Evolutionary conservation across 2,888 invertebrate species (phyloP).

Genomic region (Mylabris sibirica): DNA sequence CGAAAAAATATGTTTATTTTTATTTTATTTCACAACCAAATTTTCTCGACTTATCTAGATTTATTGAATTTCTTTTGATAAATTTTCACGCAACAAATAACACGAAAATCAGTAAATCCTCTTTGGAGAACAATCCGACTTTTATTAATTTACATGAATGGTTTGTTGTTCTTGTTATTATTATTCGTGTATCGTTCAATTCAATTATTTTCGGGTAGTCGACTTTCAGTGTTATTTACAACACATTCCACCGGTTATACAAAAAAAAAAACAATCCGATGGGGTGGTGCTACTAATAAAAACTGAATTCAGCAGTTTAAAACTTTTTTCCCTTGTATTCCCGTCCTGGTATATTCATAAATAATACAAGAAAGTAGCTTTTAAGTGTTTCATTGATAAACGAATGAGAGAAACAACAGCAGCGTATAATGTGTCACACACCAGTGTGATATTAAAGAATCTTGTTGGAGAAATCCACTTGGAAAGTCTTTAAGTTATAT

Average conservation of each 20-base stretch:
- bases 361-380: neutral
- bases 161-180: neutral
- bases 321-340: neutral
- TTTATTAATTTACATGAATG: slow-evolving; percentile 5
- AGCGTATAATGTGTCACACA: neutral
- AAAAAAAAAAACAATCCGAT: too few species aligned
- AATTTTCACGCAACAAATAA: neutral
- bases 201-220: neutral
- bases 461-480: neutral
- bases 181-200: slow-evolving; percentile 1
- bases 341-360: neutral
- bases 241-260: too few species aligned
- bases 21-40: too few species aligned
- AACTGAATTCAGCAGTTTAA: neutral
- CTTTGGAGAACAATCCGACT: slow-evolving; percentile 11
- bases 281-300: too few species aligned
- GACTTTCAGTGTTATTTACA: too few species aligned
- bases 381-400: neutral
- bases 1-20: too few species aligned
- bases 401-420: neutral
- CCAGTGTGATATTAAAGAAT: neutral
- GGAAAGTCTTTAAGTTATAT: neutral
- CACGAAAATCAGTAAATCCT: neutral
- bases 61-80: neutral
- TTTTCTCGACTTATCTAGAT: neutral